Conservation (phyloP, 2,113 vertebrate species). For the Toxostoma redivivum region DNA sequence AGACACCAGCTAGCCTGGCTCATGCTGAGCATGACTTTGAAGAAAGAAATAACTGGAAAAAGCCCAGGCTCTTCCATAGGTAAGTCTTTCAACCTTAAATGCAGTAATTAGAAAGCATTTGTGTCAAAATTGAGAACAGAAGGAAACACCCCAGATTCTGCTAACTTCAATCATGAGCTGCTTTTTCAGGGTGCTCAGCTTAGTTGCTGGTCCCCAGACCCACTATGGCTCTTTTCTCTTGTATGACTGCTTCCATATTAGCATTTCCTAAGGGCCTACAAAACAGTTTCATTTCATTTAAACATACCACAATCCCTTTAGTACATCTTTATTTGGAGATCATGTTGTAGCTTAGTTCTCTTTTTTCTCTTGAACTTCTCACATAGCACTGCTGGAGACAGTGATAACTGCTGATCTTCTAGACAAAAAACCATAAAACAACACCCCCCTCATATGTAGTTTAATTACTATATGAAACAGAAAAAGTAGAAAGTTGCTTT, state of each 20-base stretch:
- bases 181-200: not conserved
- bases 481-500: not conserved
- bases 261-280: not conserved
- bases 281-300: not conserved
- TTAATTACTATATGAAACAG: constrained; percentile 11
- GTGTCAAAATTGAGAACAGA: not conserved
- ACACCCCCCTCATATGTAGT: not conserved
- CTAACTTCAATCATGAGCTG: not conserved
- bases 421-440: not conserved
- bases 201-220: not conserved
- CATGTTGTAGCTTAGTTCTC: not conserved
- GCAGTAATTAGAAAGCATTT: not conserved
- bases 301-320: not conserved
- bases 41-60: not conserved
- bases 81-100: not conserved
- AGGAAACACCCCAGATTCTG: not conserved
- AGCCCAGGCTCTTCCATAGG: not conserved
- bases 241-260: not conserved
- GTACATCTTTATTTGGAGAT: not conserved
- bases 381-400: not conserved
- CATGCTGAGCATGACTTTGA: not conserved
- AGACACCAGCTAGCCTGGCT: not conserved
- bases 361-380: not conserved
- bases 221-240: not conserved
- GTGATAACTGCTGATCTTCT: not conserved